Conservation (phyloP, 2,113 vertebrate genomes). For the Gymnocephalus cernua region DNA sequence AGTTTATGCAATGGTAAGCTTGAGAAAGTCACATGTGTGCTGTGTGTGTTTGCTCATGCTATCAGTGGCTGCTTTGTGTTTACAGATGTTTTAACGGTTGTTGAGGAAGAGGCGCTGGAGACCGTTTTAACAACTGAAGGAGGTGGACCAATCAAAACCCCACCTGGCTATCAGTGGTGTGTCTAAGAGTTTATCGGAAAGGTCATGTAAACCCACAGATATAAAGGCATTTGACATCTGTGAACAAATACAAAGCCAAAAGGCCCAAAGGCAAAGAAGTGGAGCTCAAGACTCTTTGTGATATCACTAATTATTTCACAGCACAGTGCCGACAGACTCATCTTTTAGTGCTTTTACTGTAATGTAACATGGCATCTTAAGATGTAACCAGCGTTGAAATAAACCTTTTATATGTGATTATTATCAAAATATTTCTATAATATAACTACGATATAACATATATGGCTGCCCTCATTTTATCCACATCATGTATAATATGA, state of each 20-base stretch:
- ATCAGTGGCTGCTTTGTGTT: conserved; percentile 68
- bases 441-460: neutral
- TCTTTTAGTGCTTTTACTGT: neutral
- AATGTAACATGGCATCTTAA: neutral
- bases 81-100: conserved; percentile 72
- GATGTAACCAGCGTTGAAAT: neutral
- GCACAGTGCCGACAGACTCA: neutral
- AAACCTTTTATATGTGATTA: neutral
- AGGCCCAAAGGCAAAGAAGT: conserved; percentile 28
- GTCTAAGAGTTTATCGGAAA: conserved; percentile 49
- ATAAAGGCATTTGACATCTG: conserved; percentile 33
- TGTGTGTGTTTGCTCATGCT: conserved; percentile 63
- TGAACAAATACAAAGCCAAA: conserved; percentile 43
- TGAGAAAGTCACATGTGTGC: conserved; percentile 50
- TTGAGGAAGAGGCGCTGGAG: conserved; percentile 50
- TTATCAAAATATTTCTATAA: neutral
- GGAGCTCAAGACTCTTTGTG: neutral
- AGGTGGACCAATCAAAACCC: conserved; percentile 29
- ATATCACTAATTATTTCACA: neutral
- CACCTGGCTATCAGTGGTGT: conserved; percentile 37
- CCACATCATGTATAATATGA: too few species aligned
- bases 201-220: conserved; percentile 23
- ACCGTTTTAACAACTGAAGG: conserved; percentile 32
- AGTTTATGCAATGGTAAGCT: conserved; percentile 15
- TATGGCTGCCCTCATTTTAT: neutral